Conservation (phyloP, 2,113 vertebrate genomes). For the Chunga burmeisteri region DNA sequence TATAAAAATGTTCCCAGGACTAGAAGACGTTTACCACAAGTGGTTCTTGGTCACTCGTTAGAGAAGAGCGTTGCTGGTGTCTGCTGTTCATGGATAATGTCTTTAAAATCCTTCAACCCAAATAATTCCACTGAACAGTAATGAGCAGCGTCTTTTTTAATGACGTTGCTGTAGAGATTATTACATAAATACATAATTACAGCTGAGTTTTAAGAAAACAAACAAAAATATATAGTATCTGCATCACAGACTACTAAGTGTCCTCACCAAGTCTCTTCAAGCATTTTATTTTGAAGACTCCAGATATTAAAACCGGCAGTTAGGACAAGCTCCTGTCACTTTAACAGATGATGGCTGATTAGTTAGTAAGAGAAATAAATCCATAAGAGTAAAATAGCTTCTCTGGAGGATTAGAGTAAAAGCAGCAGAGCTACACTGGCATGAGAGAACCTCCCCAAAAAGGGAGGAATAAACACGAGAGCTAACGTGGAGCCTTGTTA, state of each 20-base stretch:
- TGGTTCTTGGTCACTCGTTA: background rate
- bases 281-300: background rate
- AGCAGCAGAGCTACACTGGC: background rate
- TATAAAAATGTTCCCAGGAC: background rate
- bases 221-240: background rate
- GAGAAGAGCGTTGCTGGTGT: background rate
- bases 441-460: background rate
- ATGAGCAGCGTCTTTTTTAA: background rate
- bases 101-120: background rate
- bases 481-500: accelerated
- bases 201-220: background rate
- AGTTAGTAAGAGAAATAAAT: background rate
- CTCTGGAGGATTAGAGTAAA: background rate
- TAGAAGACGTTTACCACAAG: background rate
- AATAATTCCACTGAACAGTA: background rate
- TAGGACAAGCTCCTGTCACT: background rate
- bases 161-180: background rate
- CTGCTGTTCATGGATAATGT: background rate
- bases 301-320: background rate
- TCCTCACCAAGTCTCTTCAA: background rate
- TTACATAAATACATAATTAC: background rate
- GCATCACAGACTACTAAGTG: background rate
- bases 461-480: background rate
- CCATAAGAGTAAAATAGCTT: background rate
- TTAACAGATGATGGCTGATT: background rate